These are phyloP conservation scores for Ramazzottius varieornatus DNA, from an alignment of 2,888 invertebrate genomes.

Conservation along the genomic window DNA sequence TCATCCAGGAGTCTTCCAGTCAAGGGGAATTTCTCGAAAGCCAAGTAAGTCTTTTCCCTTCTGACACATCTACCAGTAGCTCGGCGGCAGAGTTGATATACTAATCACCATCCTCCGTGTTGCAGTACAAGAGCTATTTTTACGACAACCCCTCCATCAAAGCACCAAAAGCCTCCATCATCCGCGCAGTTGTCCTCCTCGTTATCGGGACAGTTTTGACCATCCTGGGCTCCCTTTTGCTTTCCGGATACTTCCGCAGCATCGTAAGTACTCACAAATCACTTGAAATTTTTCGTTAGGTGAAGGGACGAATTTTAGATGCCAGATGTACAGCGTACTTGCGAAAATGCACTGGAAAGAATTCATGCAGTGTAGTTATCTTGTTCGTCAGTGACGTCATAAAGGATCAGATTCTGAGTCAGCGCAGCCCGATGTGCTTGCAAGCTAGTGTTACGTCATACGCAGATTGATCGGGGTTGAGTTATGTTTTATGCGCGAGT, in stretches of 20 bases:
- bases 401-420: too few species aligned
- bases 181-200: conserved; percentile 45
- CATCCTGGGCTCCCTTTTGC: conserved; percentile 45
- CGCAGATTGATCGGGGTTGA: not conserved
- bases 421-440: too few species aligned
- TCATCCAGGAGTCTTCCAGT: too few species aligned
- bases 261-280: conserved; percentile 30
- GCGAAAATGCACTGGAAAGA: not conserved
- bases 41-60: too few species aligned
- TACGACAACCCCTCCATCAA: not conserved
- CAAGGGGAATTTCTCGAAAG: too few species aligned
- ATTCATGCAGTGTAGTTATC: not conserved
- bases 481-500: not conserved
- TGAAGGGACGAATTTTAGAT: conserved; percentile 4
- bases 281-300: not conserved
- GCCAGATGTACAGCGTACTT: not conserved
- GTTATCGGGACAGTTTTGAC: conserved; percentile 46
- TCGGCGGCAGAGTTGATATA: too few species aligned
- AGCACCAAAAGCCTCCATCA: conserved; percentile 28
- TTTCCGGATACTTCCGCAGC: conserved; percentile 49
- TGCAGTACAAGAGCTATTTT: not conserved
- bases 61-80: too few species aligned
- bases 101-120: too few species aligned
- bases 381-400: too few species aligned
- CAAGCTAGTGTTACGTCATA: not conserved